A percentile compares a stretch with the other conserved stretches of the same genome.
phyloP scores from a whole-genome alignment of 1,140 invertebrate species.

The Pachypsylla venusta region DNA sequence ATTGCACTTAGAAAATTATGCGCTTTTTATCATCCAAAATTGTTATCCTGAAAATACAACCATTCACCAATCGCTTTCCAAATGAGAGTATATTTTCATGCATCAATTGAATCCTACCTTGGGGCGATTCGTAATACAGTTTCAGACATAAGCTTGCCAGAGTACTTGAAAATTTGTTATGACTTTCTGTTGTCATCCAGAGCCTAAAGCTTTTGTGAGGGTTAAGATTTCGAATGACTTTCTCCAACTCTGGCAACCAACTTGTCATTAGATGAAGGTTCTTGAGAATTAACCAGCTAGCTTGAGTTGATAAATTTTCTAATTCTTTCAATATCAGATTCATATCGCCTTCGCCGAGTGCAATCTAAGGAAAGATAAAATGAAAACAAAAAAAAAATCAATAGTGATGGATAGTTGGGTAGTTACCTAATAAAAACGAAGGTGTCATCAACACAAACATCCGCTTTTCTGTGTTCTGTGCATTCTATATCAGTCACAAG shows the following conservation, averaged over 20 bases:
- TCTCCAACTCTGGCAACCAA: conserved; percentile 58
- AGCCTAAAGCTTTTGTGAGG: conserved; percentile 48
- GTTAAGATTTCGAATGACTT: conserved; percentile 44
- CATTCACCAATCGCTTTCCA: too few relatives aligned
- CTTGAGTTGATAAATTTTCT: conserved; percentile 33
- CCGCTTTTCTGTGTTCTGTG: too few relatives aligned
- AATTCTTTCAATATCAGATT: conserved; percentile 39
- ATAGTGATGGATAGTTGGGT: too few relatives aligned
- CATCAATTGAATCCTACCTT: too few relatives aligned
- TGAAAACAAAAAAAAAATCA: too few relatives aligned
- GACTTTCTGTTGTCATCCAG: conserved; percentile 60
- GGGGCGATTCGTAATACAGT: conserved; percentile 66
- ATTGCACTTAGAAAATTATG: too few relatives aligned
- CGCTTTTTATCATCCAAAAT: too few relatives aligned
- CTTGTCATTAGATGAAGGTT: conserved; percentile 74
- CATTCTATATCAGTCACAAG: too few relatives aligned
- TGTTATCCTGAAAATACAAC: too few relatives aligned
- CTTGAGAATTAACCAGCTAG: conserved; percentile 66
- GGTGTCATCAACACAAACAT: too few relatives aligned
- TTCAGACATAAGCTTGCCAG: conserved; percentile 55
- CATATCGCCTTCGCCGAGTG: conserved; percentile 57
- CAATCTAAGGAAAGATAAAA: conserved; percentile 39
- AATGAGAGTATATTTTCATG: too few relatives aligned
- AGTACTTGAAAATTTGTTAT: conserved; percentile 45
- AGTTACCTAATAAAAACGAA: too few relatives aligned